Evolutionary conservation across 2,113 vertebrate genomes (phyloP), one percentile per base, ranked within the genome.

Genomic region (Miniopterus natalensis): DNA sequence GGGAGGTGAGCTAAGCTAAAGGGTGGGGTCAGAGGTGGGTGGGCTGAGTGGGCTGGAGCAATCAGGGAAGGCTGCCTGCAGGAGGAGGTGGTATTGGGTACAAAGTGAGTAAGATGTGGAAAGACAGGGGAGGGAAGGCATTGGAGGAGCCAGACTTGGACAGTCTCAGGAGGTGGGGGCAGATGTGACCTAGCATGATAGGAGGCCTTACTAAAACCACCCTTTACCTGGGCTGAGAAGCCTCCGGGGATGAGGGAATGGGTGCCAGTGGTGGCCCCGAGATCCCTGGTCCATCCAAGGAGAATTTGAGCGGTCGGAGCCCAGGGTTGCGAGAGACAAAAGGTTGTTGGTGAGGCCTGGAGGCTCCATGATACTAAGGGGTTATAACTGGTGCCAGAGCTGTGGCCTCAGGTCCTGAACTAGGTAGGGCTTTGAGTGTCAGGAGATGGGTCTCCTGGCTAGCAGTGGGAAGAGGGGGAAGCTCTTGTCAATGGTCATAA

Each of bases 61-160:
- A 85, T 68, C 93, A 78, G 42, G n/a, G 90, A 79, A 71, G 81
- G 63, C 84, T 75, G n/a, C 12, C 27, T 90, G 70, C 71, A 85
- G 71, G 92, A 96, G 70, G 66, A 85, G 81, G 8, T 36, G 15
- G 66, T 40, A 15, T 51, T 51, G 29, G 45, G n/a, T 36, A 12
- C 57, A 74, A 73, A 77, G 57, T 18, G 57, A 83, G 15, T 42
- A 73, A 81, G 68, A 47, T 57, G 42, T 59, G 29, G 80, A 89
- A 77, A 81, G 91, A 81, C 3, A 61, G 15, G 36, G 53, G 27
- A 75, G 14, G 21, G 18, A 4, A 61, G 68, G 40, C 27, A 42
- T 2, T 75, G 63, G 11, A 75, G 36, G 25, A 70, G 40, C 53
- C 31, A 31, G 90, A 23, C 14, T 88, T n/a, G 23, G 23, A 31